These are phyloP conservation scores for Microcebus lehilahytsara DNA, from an alignment of 2,113 vertebrate genomes.

Conservation along the genomic window DNA sequence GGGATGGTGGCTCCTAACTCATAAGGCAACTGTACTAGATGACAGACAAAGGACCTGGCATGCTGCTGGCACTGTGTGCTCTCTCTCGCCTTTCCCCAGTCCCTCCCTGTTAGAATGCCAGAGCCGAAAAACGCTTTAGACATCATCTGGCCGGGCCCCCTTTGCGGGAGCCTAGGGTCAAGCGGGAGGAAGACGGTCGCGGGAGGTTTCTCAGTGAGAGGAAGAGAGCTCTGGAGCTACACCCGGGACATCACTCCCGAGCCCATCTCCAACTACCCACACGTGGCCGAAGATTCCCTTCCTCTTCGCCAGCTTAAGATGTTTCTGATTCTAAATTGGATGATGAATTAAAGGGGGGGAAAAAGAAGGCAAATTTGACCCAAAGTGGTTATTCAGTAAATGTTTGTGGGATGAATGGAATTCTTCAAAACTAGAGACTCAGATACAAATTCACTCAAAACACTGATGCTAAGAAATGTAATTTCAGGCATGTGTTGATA, in stretches of 20 bases:
- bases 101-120: background rate
- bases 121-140: background rate
- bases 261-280: background rate
- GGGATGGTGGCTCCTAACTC: background rate
- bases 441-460: background rate
- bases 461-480: background rate
- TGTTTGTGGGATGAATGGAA: constrained; percentile 36
- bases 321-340: constrained; percentile 20
- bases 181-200: no score
- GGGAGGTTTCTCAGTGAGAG: background rate
- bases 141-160: fast-evolving
- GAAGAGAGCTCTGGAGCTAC: fast-evolving
- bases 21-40: fast-evolving
- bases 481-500: constrained; percentile 5
- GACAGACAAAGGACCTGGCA: fast-evolving
- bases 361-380: background rate
- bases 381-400: constrained; percentile 39
- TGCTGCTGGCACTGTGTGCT: fast-evolving
- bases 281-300: background rate
- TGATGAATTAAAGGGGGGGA: background rate
- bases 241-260: fast-evolving
- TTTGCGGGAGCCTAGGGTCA: background rate
- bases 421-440: constrained; percentile 37
- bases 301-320: background rate
- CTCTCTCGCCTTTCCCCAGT: background rate